Base-by-base conservation (phyloP, 2,888 invertebrate genomes). In the Trachelus iudaicus region DNA sequence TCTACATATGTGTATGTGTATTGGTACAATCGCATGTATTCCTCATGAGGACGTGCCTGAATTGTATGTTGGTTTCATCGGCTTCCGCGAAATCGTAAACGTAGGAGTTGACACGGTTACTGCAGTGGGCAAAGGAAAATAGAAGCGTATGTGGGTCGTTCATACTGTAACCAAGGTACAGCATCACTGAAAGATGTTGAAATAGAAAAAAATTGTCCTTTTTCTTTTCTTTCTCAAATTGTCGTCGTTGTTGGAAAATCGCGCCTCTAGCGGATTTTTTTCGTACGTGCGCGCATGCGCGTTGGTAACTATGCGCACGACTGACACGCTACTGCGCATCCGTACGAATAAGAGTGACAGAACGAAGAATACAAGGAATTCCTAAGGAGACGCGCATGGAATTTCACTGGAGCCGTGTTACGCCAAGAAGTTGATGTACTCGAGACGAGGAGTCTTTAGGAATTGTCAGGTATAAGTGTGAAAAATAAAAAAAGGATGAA, bases 131-230 rank as follows among this genome's bases (percentile, higher is more conserved):
- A 71, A 35, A 34, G 73, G 68, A 71, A 73, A 79, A 71, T 79
- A n/a, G 74, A 71, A 80, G 79, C 71, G 30, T 13, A 71, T 33
- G 31, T 71, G 71, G 71, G 71, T 71, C 71, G 71, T 33, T 6
- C 12, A 71, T 33, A 71, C 71, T 15, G 71, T 34, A 34, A 12
- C 71, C 56, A 56, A 56, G 1, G 56, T 56, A 23, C 56, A 56
- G 56, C 9, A 56, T 56, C 23, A 15, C 23, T 56, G 31, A 68
- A 75, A 75, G 73, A 34, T 74, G 69, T 79, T 71, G 71, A 79
- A 73, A 75, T 79, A 79, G 37, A 13, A 37, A 74, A 40, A 80
- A 78, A 81, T 83, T 77, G 77, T 75, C 74, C 77, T 82, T 82
- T 84, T 84, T 81, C 37, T 77, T 80, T 79, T 77, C 69, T 75